Base-by-base conservation (phyloP, 2,888 invertebrate species). In the Yponomeuta sedellus region DNA sequence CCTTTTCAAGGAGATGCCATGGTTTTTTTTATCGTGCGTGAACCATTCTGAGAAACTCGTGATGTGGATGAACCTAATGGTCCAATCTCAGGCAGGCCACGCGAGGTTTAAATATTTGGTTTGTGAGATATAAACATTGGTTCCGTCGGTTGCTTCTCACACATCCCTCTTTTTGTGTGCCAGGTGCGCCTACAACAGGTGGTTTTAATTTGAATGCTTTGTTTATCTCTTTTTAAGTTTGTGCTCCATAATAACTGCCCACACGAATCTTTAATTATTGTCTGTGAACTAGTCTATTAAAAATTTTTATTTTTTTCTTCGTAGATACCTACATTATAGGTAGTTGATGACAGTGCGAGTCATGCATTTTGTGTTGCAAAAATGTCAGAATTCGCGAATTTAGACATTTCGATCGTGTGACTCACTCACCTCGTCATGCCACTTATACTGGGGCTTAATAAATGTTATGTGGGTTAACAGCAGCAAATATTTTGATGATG, bases 121-220 rank as follows among this genome's bases (percentile, higher is more conserved):
- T 72, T 76, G 71, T 69, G 68, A 71, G 61, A 78, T 77, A 81
- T 82, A 85, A 81, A 83, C 80, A 83, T 78, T 78, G 77, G 76
- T 75, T 73, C 70, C 73, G 72, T 72, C 71, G 69, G 73, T 70
- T 73, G 71, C 74, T 71, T 73, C 75, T 75, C 73, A 76, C 79
- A 73, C 74, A 71, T 71, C 65, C 64, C 68, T 68, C n/a, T 39
- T 56, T 57, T 39, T 59, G 28, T 61, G 69, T 67, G 75, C 84
- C 88, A 88, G 87, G 88, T 88, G 88, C 75, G 73, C 67, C 72
- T 73, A 77, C 81, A 84, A 88, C 89, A 89, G 88, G 89, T 89
- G 88, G 74, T 79, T 69, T 74, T 70, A 64, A 70, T 72, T 73
- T 68, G 65, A 69, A 71, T 57, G 19, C 57, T 64, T 64, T 64